Evolutionary conservation across 2,797 vertebrate genomes (phyloP).

Genomic region (Dallia pectoralis): DNA sequence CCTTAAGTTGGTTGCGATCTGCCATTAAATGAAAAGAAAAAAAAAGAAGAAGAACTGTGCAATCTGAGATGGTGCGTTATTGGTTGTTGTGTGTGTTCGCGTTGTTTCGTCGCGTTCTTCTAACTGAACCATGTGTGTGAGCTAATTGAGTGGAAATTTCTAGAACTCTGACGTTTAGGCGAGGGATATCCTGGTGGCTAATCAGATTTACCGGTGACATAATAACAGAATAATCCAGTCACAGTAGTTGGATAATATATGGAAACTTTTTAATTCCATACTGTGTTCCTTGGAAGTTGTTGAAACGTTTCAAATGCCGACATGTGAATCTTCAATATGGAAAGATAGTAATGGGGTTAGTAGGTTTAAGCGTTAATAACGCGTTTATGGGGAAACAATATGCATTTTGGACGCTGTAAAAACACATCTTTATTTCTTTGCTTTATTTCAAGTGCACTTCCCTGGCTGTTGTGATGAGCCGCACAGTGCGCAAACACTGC

Average conservation of each 20-base stretch:
- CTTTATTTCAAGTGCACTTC: too few species aligned
- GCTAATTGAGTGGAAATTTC: conserved; percentile 25
- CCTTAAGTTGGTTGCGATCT: too few species aligned
- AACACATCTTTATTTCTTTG: too few species aligned
- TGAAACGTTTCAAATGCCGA: background rate
- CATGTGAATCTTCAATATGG: background rate
- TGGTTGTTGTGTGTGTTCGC: background rate
- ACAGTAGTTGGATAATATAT: background rate
- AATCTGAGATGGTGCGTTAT: too few species aligned
- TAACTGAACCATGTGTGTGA: background rate
- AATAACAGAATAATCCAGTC: conserved; percentile 17
- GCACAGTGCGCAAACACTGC: too few species aligned
- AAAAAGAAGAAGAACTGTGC: too few species aligned
- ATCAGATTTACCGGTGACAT: background rate
- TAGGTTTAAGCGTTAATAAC: too few species aligned
- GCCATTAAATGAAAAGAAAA: too few species aligned
- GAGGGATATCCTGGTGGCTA: background rate
- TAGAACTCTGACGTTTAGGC: conserved; percentile 13
- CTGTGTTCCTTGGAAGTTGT: background rate
- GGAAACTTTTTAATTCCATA: background rate
- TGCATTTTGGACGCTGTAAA: too few species aligned
- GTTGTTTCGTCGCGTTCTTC: background rate
- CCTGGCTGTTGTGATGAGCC: too few species aligned
- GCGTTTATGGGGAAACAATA: too few species aligned
- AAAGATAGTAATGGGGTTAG: too few species aligned